phyloP scores from a whole-genome alignment of 1,140 invertebrate species.

The Drosophila hydei region DNA sequence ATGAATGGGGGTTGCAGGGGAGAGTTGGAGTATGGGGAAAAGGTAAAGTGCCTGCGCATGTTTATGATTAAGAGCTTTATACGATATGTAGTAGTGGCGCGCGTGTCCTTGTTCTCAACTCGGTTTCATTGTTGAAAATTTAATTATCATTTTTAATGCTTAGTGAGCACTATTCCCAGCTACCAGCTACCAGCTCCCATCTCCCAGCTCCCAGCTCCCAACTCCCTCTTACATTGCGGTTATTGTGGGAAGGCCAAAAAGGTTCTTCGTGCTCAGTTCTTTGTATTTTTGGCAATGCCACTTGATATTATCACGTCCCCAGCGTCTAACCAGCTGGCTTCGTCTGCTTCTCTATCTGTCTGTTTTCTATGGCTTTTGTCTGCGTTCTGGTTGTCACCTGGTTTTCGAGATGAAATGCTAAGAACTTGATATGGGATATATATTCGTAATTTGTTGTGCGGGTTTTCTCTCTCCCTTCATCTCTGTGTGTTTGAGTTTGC shows the following conservation, averaged over 20 bases:
- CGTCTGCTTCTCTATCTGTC: slow-evolving; percentile 16
- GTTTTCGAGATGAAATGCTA: slow-evolving; percentile 58
- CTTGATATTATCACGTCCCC: slow-evolving; percentile 74
- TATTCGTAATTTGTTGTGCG: slow-evolving; percentile 56
- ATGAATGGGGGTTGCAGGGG: slow-evolving; percentile 31
- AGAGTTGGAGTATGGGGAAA: background rate
- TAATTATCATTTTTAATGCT: slow-evolving; percentile 82
- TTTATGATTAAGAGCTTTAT: slow-evolving; percentile 80
- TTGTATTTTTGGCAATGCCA: slow-evolving; percentile 64
- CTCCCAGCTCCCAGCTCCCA: too few species aligned
- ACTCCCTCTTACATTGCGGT: slow-evolving; percentile 49
- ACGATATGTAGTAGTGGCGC: slow-evolving; percentile 37
- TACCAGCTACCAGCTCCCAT: background rate
- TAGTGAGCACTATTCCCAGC: slow-evolving; percentile 76
- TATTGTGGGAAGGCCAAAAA: slow-evolving; percentile 26
- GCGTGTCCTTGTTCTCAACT: slow-evolving; percentile 54
- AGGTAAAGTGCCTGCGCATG: slow-evolving; percentile 75
- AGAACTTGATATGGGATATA: slow-evolving; percentile 66
- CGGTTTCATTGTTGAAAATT: slow-evolving; percentile 79
- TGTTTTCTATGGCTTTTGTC: slow-evolving; percentile 52
- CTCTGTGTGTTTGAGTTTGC: slow-evolving; percentile 9
- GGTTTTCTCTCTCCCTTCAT: slow-evolving; percentile 25
- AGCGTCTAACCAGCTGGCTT: background rate
- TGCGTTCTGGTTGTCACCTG: slow-evolving; percentile 60
- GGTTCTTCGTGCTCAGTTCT: slow-evolving; percentile 26